A percentile compares a stretch with the other conserved stretches of the same genome.
These are phyloP conservation scores for Darevskia mixta DNA, from an alignment of 2,797 vertebrate species.

Conservation along the genomic window DNA sequence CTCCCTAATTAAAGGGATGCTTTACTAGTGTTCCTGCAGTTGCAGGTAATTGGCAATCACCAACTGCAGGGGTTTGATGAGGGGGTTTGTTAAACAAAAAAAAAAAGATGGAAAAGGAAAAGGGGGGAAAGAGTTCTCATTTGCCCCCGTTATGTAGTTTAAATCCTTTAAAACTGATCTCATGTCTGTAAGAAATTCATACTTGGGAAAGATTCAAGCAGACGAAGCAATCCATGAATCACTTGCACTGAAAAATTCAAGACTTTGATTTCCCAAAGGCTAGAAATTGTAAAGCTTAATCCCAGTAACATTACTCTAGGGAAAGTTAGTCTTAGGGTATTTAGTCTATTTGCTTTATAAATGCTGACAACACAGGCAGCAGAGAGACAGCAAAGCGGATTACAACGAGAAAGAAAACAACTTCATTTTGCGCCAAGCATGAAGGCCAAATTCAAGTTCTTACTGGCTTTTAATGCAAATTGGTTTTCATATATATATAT, in stretches of 20 bases:
- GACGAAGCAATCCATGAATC: not conserved
- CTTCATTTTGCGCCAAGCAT: conserved; percentile 15
- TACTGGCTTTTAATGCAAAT: not conserved
- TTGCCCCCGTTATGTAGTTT: conserved; percentile 17
- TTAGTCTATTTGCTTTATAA: conserved; percentile 35
- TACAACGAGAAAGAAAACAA: not conserved
- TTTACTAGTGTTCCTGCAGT: conserved; percentile 66
- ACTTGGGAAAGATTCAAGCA: conserved; percentile 35
- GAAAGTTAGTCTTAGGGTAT: conserved; percentile 12
- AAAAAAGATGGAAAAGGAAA: not conserved
- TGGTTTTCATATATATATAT: not conserved
- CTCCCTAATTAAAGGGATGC: conserved; percentile 66
- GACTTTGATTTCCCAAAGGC: conserved; percentile 36
- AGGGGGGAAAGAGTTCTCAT: not conserved
- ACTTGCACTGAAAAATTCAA: conserved; percentile 44
- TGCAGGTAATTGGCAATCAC: conserved; percentile 74
- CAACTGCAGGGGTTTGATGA: conserved; percentile 71
- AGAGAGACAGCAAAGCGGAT: not conserved
- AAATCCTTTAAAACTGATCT: conserved; percentile 43
- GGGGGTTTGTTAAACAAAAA: conserved; percentile 39
- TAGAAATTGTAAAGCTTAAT: conserved; percentile 49
- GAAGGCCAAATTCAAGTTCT: not conserved
- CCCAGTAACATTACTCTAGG: conserved; percentile 23
- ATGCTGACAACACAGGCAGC: conserved; percentile 1
- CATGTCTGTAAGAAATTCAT: conserved; percentile 51